A percentile compares a stretch with the other conserved stretches of the same genome.
These are phyloP conservation scores for Ceratina calcarata DNA, from an alignment of 1,140 invertebrate genomes.

Conservation along the genomic window DNA sequence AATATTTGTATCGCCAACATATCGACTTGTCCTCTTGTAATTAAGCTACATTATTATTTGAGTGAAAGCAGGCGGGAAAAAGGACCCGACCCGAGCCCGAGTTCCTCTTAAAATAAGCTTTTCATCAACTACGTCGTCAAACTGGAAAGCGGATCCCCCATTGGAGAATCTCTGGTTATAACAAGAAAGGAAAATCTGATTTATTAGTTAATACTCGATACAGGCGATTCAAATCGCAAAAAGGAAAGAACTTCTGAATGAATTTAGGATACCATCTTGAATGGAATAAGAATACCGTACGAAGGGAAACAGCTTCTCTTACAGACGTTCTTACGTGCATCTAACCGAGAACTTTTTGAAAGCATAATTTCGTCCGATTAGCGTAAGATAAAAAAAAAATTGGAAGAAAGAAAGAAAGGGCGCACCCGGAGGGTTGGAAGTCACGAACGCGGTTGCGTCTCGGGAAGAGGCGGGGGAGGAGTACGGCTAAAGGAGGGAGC, in stretches of 20 bases:
- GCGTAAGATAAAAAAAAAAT: conserved; percentile 32
- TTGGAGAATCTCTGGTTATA: too few species aligned
- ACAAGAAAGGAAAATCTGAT: too few species aligned
- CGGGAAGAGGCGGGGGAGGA: conserved; percentile 15
- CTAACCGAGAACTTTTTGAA: conserved; percentile 34
- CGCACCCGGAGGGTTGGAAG: conserved; percentile 42
- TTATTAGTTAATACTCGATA: too few species aligned
- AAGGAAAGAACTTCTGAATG: too few species aligned
- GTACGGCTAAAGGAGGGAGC: conserved; percentile 9
- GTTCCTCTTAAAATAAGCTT: conserved; percentile 35
- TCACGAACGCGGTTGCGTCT: conserved; percentile 40
- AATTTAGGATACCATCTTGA: too few species aligned
- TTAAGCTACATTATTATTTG: conserved; percentile 69
- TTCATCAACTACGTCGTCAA: conserved; percentile 14
- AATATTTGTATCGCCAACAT: conserved; percentile 78
- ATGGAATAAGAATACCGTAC: too few species aligned
- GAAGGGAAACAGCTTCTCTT: too few species aligned
- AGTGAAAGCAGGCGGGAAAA: conserved; percentile 48
- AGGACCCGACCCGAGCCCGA: conserved; percentile 28
- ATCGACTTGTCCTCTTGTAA: conserved; percentile 70
- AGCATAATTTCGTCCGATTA: conserved; percentile 52
- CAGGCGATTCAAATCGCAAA: too few species aligned
- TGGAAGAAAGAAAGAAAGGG: conserved; percentile 19
- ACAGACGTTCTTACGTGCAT: background rate
- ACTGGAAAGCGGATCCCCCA: background rate